Conservation (phyloP, 2,797 vertebrate species). For the Gallinago solitaria region DNA sequence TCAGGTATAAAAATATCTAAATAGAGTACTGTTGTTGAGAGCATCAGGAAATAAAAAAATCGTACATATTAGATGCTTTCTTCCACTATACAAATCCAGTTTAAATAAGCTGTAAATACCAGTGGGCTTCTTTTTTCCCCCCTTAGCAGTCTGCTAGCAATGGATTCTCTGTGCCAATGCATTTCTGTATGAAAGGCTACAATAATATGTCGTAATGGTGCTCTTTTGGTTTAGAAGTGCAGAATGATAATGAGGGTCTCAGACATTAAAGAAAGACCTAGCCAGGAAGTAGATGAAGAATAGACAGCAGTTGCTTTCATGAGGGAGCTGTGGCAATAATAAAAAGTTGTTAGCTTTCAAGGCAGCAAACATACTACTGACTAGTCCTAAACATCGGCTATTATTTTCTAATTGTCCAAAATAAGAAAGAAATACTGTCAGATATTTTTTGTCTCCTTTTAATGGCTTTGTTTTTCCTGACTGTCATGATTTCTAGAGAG, state of each 20-base stretch:
- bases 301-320: not conserved
- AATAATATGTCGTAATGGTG: not conserved
- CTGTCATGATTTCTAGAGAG: not conserved
- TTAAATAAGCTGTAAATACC: not conserved
- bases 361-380: not conserved
- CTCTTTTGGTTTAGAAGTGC: not conserved
- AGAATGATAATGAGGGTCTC: not conserved
- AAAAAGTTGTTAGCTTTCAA: not conserved
- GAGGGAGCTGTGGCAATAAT: fast-evolving
- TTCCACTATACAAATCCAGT: not conserved
- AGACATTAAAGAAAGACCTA: not conserved
- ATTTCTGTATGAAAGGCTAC: not conserved
- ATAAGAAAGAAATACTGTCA: not conserved
- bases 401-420: not conserved
- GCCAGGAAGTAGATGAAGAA: not conserved
- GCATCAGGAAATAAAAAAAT: not conserved
- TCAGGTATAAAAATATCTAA: not conserved
- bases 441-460: not conserved
- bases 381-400: not conserved
- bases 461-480: fast-evolving
- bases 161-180: not conserved
- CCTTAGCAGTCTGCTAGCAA: not conserved
- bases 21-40: not conserved
- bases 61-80: not conserved
- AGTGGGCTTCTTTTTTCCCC: not conserved